Percentiles rank a stretch among this genome's conserved stretches.
Conservation (phyloP, 2,113 vertebrate species). For the Procavia capensis region DNA sequence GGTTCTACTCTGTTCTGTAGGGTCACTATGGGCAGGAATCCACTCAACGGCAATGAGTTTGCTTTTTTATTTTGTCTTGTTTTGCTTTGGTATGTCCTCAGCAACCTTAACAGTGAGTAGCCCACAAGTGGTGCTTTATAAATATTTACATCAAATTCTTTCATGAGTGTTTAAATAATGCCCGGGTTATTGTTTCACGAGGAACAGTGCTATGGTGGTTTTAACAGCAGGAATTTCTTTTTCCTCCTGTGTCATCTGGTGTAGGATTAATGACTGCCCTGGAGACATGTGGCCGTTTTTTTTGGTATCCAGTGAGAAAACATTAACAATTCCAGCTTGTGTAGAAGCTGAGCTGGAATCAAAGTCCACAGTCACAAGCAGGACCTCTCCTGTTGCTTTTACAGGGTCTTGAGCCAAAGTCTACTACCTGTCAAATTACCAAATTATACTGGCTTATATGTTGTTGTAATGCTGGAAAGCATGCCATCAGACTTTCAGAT, state of each 20-base stretch:
- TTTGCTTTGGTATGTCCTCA: not conserved
- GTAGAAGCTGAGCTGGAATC: not conserved
- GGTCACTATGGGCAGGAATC: no score
- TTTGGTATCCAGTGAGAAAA: not conserved
- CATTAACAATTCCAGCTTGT: not conserved
- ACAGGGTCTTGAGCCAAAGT: not conserved
- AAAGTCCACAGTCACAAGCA: not conserved
- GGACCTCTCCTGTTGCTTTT: not conserved
- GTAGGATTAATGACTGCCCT: not conserved
- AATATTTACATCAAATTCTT: not conserved
- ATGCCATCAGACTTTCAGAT: not conserved
- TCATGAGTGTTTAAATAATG: not conserved
- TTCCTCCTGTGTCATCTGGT: not conserved
- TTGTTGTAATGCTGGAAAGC: not conserved
- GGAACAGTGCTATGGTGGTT: not conserved
- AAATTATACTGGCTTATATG: no score
- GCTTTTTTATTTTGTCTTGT: no score
- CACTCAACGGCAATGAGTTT: no score
- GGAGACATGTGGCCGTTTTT: not conserved
- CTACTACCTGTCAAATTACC: no score
- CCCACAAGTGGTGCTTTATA: not conserved
- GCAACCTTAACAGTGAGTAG: not conserved
- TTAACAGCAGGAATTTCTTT: not conserved
- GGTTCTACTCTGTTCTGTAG: no score
- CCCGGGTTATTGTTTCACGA: not conserved